phyloP scores from a whole-genome alignment of 2,888 invertebrate species.

The Ommatoiulus sabulosus region DNA sequence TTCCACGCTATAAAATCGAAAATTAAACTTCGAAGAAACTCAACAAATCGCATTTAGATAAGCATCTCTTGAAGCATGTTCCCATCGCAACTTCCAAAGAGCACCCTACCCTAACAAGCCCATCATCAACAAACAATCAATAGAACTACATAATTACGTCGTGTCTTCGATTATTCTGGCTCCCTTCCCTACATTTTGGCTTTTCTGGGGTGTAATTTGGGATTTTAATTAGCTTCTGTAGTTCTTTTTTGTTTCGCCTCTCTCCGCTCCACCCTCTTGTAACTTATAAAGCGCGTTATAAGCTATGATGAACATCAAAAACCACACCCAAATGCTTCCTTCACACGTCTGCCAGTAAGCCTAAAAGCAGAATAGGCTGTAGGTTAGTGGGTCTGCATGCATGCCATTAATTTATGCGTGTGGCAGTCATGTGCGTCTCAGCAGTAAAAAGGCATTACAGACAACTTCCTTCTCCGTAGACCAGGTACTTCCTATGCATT shows the following conservation, averaged over 20 bases:
- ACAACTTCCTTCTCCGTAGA: not conserved
- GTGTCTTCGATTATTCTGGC: not conserved
- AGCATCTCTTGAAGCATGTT: not conserved
- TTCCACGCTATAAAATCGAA: too few species aligned
- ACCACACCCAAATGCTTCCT: constrained; percentile 19
- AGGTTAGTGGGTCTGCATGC: not conserved
- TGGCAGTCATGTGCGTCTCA: not conserved
- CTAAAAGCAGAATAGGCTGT: not conserved
- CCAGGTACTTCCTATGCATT: constrained; percentile 34
- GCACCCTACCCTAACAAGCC: constrained; percentile 24
- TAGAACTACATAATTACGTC: not conserved
- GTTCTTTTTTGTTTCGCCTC: not conserved
- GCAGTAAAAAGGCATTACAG: not conserved
- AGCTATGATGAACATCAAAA: not conserved
- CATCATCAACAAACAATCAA: constrained; percentile 25
- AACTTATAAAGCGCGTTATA: not conserved
- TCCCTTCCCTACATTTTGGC: not conserved
- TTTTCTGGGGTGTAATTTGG: not conserved
- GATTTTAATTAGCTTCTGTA: constrained; percentile 20
- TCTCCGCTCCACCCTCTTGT: constrained; percentile 22
- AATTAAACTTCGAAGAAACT: not conserved
- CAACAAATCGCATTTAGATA: not conserved
- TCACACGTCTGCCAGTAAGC: constrained; percentile 13
- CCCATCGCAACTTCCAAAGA: not conserved
- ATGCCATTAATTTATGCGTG: constrained; percentile 2